phyloP scores from a whole-genome alignment of 2,113 vertebrate genomes.

The Scopus umbretta region DNA sequence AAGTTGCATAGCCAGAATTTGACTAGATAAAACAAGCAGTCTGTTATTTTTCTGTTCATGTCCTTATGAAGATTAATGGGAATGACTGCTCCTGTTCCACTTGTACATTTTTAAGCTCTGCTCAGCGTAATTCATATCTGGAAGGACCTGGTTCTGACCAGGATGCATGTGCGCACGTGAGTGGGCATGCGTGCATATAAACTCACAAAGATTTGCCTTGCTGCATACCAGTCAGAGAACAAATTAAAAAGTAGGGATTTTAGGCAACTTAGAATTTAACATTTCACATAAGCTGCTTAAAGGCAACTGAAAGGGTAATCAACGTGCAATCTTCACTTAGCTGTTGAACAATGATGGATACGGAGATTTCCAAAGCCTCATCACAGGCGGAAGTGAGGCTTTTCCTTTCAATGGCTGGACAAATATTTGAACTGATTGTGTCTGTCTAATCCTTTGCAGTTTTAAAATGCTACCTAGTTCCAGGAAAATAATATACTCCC shows the following conservation, averaged over 20 bases:
- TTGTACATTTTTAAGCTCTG: background rate
- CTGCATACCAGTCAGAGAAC: background rate
- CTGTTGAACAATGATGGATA: background rate
- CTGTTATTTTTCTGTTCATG: background rate
- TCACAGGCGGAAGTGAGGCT: background rate
- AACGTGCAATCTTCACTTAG: background rate
- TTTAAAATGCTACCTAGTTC: slow-evolving; percentile 8
- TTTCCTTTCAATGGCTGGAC: slow-evolving; percentile 17
- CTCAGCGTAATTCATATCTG: background rate
- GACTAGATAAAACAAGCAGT: background rate
- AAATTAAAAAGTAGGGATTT: background rate
- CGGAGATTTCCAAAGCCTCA: slow-evolving; percentile 1
- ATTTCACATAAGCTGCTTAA: slow-evolving; percentile 19
- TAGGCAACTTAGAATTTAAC: background rate
- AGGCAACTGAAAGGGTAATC: background rate
- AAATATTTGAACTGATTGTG: slow-evolving; percentile 45
- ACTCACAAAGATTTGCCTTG: background rate
- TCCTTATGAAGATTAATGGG: background rate
- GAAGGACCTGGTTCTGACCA: background rate
- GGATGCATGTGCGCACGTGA: no score
- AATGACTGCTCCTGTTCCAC: background rate
- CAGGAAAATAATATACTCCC: background rate
- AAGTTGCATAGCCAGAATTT: background rate
- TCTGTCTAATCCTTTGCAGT: slow-evolving; percentile 3
- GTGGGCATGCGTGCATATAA: no score